Percentiles rank a stretch among this genome's conserved stretches.
Evolutionary conservation across 1,140 invertebrate genomes (phyloP).

Genomic region (Andrena cerasifolii): DNA sequence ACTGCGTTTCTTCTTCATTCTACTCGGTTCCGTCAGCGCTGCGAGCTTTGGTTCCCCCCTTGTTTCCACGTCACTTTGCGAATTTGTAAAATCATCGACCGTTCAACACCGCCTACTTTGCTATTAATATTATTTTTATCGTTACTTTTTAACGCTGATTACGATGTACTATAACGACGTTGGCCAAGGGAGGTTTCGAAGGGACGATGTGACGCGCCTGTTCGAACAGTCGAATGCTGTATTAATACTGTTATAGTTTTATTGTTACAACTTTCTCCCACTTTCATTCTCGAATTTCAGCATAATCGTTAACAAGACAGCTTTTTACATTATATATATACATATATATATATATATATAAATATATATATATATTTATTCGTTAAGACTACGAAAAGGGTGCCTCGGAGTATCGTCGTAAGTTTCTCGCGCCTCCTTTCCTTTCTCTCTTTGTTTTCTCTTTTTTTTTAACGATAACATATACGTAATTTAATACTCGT

Average conservation of each 20-base stretch:
- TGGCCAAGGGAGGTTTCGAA: conserved; percentile 1
- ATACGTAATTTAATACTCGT: not conserved
- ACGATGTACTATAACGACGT: conserved; percentile 15
- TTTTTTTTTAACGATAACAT: not conserved
- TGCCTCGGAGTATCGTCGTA: conserved; percentile 40
- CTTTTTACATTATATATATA: conserved; percentile 30
- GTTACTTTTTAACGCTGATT: not conserved
- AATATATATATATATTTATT: conserved; percentile 16
- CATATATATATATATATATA: conserved; percentile 14
- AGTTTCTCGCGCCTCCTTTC: not conserved
- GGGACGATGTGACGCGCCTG: conserved; percentile 12
- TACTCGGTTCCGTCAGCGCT: not conserved
- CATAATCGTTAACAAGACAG: conserved; percentile 19
- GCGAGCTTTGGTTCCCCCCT: conserved; percentile 44
- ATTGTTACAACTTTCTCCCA: conserved; percentile 19
- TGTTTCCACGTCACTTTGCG: conserved; percentile 60
- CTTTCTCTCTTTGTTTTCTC: not conserved
- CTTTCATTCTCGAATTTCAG: conserved; percentile 15
- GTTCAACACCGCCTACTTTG: conserved; percentile 16
- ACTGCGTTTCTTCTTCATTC: conserved; percentile 16
- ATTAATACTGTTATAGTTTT: conserved; percentile 37
- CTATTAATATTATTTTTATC: conserved; percentile 23
- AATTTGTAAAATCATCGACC: conserved; percentile 5
- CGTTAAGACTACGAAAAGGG: conserved; percentile 16
- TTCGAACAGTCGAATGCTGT: conserved; percentile 18